Conservation (phyloP, 2,113 vertebrate genomes). For the Actenoides lindsayi region DNA sequence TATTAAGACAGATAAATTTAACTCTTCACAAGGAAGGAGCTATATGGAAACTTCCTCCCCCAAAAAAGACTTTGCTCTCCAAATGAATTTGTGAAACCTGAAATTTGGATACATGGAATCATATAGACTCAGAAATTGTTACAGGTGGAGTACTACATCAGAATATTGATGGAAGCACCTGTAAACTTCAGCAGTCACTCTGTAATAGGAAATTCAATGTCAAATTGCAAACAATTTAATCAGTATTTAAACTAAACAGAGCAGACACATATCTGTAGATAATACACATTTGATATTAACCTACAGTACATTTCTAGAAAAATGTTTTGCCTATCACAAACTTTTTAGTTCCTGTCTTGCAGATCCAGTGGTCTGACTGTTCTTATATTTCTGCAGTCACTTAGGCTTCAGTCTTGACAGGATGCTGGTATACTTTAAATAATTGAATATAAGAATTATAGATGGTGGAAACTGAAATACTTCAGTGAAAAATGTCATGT, state of each 20-base stretch:
- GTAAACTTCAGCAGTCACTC: background rate
- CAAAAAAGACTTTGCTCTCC: background rate
- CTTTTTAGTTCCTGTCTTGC: background rate
- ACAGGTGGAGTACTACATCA: background rate
- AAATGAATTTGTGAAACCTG: background rate
- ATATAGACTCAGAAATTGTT: background rate
- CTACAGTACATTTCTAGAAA: background rate
- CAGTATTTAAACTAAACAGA: background rate
- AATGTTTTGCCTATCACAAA: background rate
- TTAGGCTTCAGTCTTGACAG: background rate
- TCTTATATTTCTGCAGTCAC: background rate
- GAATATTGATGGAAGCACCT: background rate
- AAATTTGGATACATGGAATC: background rate
- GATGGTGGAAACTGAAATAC: background rate
- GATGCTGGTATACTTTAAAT: background rate
- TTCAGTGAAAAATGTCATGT: background rate
- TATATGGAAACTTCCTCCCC: accelerated
- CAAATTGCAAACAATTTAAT: background rate
- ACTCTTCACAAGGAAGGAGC: background rate
- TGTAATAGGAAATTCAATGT: background rate
- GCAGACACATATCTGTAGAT: accelerated
- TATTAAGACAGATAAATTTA: background rate
- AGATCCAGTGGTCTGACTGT: background rate
- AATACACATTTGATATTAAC: background rate
- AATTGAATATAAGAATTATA: background rate